Evolutionary conservation across 2,888 invertebrate species (phyloP).

Genomic region (Nephrotoma appendiculata): DNA sequence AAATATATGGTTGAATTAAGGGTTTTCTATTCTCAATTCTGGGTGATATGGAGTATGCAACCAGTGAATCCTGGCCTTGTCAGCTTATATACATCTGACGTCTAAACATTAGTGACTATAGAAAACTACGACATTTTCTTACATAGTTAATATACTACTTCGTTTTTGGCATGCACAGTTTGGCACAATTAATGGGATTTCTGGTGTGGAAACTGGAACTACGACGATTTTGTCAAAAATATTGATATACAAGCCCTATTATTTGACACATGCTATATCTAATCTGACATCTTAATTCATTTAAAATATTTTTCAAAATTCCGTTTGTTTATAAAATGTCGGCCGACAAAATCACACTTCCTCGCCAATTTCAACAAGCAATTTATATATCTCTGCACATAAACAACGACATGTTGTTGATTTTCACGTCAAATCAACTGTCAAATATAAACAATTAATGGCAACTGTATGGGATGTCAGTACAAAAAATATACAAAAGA

Average conservation of each 20-base stretch:
- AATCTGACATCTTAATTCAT: neutral
- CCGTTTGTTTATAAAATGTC: neutral
- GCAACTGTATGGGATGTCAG: neutral
- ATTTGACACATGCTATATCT: neutral
- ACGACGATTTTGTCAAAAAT: too few relatives aligned
- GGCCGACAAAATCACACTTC: neutral
- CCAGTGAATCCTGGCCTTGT: too few relatives aligned
- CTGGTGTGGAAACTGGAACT: too few relatives aligned
- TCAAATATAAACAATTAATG: neutral
- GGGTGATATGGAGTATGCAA: too few relatives aligned
- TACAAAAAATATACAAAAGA: neutral
- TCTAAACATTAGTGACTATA: too few relatives aligned
- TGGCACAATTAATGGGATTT: too few relatives aligned
- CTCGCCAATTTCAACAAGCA: neutral
- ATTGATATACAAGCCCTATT: neutral
- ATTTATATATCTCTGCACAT: neutral
- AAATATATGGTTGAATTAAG: too few relatives aligned
- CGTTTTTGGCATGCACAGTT: too few relatives aligned
- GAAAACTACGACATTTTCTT: too few relatives aligned
- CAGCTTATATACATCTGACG: too few relatives aligned
- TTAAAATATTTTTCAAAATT: neutral
- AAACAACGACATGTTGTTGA: neutral
- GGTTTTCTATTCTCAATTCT: too few relatives aligned
- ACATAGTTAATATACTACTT: too few relatives aligned
- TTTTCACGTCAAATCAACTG: neutral